A percentile compares a stretch with the other conserved stretches of the same genome.
Conservation (phyloP, 64 coral and sea anemone genomes). For the Dendronephthya gigantea region DNA sequence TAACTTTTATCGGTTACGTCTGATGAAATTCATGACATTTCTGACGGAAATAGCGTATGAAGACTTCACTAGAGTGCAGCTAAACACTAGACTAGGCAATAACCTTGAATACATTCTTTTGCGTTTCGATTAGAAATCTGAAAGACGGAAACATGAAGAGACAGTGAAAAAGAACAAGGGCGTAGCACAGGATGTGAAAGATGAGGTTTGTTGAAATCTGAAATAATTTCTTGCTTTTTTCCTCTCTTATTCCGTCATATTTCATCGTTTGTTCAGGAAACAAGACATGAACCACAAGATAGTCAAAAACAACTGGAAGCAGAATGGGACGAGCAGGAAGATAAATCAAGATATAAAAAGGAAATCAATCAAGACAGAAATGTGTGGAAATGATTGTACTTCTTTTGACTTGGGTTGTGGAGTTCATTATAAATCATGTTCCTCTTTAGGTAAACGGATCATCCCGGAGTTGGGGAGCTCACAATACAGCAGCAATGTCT, state of each 20-base stretch:
- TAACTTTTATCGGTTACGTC: no score
- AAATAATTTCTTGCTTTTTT: no score
- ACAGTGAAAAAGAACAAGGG: background rate
- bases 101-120: background rate
- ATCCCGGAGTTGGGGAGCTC: background rate
- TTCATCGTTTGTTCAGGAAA: no score
- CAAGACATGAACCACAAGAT: no score
- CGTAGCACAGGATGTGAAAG: background rate
- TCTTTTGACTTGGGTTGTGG: no score
- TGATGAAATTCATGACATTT: no score
- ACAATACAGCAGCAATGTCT: conserved; percentile 42
- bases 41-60: no score
- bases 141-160: background rate
- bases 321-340: conserved; percentile 36
- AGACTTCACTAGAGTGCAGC: no score
- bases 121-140: background rate
- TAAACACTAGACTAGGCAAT: no score
- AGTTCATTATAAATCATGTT: background rate
- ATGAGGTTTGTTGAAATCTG: background rate
- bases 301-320: conserved; percentile 42
- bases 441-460: background rate
- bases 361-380: conserved; percentile 40
- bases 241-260: no score
- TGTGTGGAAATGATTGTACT: no score
- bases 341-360: conserved; percentile 45